Conservation (phyloP, 2,113 vertebrate genomes). For the Chloroceryle aenea region DNA sequence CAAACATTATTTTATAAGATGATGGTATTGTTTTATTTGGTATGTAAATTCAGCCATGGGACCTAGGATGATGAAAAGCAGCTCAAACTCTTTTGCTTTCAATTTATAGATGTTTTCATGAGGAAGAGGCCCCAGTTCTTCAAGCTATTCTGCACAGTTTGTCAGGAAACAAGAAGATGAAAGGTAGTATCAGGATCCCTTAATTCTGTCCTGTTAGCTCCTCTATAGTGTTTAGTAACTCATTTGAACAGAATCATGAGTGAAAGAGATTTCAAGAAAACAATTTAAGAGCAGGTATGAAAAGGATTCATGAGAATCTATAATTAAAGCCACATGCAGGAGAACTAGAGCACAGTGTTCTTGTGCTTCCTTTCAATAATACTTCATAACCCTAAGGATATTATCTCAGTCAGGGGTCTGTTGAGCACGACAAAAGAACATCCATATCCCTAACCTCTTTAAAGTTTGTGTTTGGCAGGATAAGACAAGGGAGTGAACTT, state of each 20-base stretch:
- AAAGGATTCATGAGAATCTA: conserved; percentile 24
- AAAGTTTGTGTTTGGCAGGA: conserved; percentile 55
- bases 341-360: conserved; percentile 30
- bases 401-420: conserved; percentile 52
- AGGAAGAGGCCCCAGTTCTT: background rate
- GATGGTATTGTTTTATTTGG: background rate
- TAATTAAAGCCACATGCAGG: conserved; percentile 57
- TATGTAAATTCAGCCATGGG: conserved; percentile 2
- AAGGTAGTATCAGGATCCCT: background rate
- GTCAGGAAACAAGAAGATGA: background rate
- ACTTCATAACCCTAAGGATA: conserved; percentile 47
- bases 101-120: background rate
- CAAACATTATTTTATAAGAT: background rate
- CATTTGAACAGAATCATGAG: background rate
- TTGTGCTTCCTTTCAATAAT: conserved; percentile 51
- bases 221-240: background rate
- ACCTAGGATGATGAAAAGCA: background rate
- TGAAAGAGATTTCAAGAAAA: conserved; percentile 1
- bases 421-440: conserved; percentile 45
- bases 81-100: background rate
- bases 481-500: conserved; percentile 22
- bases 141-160: background rate
- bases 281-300: conserved; percentile 29
- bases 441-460: conserved; percentile 46
- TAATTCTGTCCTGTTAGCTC: background rate